phyloP scores from a whole-genome alignment of 2,888 invertebrate genomes.

The Caenorhabditis becei region DNA sequence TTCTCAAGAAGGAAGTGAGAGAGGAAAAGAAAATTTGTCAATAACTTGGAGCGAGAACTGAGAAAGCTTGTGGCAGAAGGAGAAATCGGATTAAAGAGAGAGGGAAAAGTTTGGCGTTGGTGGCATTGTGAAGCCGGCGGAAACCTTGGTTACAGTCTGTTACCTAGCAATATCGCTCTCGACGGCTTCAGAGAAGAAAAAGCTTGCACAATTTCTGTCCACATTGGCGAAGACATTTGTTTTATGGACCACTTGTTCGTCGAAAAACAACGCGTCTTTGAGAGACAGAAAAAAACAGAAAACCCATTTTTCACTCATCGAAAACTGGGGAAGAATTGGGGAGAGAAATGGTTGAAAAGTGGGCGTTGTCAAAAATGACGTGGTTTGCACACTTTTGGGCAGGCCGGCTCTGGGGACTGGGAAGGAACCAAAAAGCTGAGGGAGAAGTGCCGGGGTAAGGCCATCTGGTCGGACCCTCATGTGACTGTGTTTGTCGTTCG shows the following conservation, averaged over 20 bases:
- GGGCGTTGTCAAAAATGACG: conserved; percentile 29
- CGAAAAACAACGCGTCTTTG: background rate
- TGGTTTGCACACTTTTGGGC: background rate
- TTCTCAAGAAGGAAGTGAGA: conserved; percentile 9
- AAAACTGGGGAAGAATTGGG: background rate
- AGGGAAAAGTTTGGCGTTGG: background rate
- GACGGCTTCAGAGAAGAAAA: too few species aligned
- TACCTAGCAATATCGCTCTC: too few species aligned
- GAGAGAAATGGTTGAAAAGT: background rate
- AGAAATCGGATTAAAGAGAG: conserved; percentile 17
- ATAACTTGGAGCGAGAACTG: background rate
- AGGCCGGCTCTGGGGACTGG: conserved; percentile 14
- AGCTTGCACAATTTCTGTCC: background rate
- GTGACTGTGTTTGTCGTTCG: conserved; percentile 42
- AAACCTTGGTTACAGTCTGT: too few species aligned
- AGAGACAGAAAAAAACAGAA: background rate
- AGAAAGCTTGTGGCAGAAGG: background rate
- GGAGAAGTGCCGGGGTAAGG: conserved; percentile 15
- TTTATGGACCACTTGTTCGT: conserved; percentile 2
- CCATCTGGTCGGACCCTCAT: conserved; percentile 45
- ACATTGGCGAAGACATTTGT: background rate
- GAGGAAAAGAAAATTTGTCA: conserved; percentile 10
- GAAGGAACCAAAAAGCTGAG: conserved; percentile 27
- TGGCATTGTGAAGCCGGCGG: too few species aligned
- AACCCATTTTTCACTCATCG: conserved; percentile 10